Base-by-base conservation (phyloP, 2,797 vertebrate genomes). In the Cynodonichthys magdalenae region DNA sequence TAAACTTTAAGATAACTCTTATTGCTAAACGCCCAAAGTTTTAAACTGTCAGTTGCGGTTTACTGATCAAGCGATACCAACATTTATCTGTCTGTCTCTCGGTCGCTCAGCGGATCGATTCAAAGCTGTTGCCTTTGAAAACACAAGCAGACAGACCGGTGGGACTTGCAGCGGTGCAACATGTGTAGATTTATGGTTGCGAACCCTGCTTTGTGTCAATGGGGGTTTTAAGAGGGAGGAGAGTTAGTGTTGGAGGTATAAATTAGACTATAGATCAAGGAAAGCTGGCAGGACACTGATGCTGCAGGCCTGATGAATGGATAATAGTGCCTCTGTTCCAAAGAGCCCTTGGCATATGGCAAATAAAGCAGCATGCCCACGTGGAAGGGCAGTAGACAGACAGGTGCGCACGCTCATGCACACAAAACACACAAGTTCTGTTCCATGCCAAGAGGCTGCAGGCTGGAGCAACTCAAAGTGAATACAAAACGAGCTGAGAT, bases 231-330 rank as follows among this genome's bases (percentile, higher is more conserved):
- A 74, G 66, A 66, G 34, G 59, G 66, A 72, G 68, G 46, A 59
- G 61, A 64, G 53, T 42, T 0, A n/a, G 63, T 67, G 69, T 81
- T 70, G 69, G 70, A 75, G 76, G 82, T 80, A 76, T 86, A 83
- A 79, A 87, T 86, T 77, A 79, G 67, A 75, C 69, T 58, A 62
- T 86, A 74, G 72, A 81, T 83, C 75, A 82, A 78, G 75, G 59
- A 62, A 71, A 61, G 36, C 53, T 27, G 34, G 65, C 80, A 71
- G 11, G 71, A 77, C 75, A 73, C 69, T 46, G 60, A 79, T 69
- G 69, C 77, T 75, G 75, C 60, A 49, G 66, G 63, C 48, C 69
- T 84, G 80, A 88, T 84, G 73, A 82, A 87, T 86, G 83, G 81
- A 83, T 82, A 84, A 88, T 63, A 60, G 59, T 55, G 44, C 83